phyloP scores from a whole-genome alignment of 2,888 invertebrate genomes.

The Alitta virens region DNA sequence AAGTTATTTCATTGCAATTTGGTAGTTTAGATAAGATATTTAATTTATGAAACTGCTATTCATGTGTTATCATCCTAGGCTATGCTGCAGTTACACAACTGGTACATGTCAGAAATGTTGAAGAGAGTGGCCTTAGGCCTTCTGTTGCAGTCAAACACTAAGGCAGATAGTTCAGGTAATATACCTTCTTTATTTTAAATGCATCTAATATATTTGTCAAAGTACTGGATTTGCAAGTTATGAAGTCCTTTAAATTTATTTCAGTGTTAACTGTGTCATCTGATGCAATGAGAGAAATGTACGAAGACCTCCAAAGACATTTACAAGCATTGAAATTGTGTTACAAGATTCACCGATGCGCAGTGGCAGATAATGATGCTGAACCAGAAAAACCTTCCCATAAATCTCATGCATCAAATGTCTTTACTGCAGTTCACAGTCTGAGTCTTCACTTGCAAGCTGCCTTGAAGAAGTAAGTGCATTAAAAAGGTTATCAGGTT shows the following conservation, averaged over 20 bases:
- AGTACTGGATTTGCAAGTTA: too few relatives aligned
- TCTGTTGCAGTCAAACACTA: slow-evolving; percentile 2
- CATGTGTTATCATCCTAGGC: slow-evolving; percentile 30
- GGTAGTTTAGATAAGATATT: too few relatives aligned
- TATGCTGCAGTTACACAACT: slow-evolving; percentile 35
- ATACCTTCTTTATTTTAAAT: neutral
- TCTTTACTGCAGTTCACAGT: slow-evolving; percentile 44
- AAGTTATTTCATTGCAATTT: too few relatives aligned
- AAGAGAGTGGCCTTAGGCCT: slow-evolving; percentile 32
- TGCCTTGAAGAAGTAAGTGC: slow-evolving; percentile 38
- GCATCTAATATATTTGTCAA: too few relatives aligned
- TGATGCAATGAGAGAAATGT: neutral
- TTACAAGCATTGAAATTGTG: neutral
- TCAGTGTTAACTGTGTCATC: neutral
- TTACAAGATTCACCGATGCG: neutral
- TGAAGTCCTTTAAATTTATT: neutral
- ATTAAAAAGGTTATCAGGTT: neutral
- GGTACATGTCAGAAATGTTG: slow-evolving; percentile 42
- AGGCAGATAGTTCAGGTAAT: neutral
- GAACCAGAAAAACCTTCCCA: neutral
- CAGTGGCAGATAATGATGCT: neutral
- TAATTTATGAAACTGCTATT: slow-evolving; percentile 2
- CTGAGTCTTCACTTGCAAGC: slow-evolving; percentile 47
- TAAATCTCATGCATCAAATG: neutral
- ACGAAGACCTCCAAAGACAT: neutral